Conservation (phyloP, 2,888 invertebrate species). For the Liopterus haemorrhoidalis region DNA sequence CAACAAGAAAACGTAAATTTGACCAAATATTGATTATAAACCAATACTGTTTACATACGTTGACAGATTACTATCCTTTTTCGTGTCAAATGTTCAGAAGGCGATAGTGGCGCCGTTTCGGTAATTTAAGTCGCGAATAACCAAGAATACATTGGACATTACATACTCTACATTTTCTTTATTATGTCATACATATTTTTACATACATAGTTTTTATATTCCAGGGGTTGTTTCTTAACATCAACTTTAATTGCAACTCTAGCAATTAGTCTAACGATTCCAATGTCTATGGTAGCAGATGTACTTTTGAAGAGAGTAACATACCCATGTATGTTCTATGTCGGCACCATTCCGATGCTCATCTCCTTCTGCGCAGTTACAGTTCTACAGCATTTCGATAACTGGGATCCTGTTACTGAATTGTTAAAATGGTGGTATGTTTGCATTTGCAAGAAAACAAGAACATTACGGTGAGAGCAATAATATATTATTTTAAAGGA, state of each 20-base stretch:
- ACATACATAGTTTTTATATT: conserved; percentile 31
- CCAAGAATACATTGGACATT: too few relatives aligned
- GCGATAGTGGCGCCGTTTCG: too few relatives aligned
- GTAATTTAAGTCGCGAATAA: too few relatives aligned
- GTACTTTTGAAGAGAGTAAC: conserved; percentile 63
- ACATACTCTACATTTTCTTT: too few relatives aligned
- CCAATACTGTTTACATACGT: too few relatives aligned
- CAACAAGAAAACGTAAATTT: too few relatives aligned
- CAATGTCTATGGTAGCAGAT: conserved; percentile 84
- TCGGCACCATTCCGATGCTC: conserved; percentile 73
- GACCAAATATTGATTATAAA: too few relatives aligned
- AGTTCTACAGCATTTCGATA: conserved; percentile 68
- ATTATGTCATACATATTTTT: conserved; percentile 4
- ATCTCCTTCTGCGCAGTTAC: conserved; percentile 67
- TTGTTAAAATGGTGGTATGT: conserved; percentile 49
- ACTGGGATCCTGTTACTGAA: conserved; percentile 71
- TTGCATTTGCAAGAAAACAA: conserved; percentile 47
- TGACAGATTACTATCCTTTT: too few relatives aligned
- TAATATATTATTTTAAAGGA: conserved; percentile 10
- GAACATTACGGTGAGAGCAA: conserved; percentile 50
- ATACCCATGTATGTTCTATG: conserved; percentile 65
- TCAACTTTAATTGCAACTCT: conserved; percentile 84
- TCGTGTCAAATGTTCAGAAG: too few relatives aligned
- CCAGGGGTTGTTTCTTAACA: conserved; percentile 89
- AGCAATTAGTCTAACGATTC: conserved; percentile 79